Conservation (phyloP, 2,888 invertebrate species). For the Drosophila anceps region DNA sequence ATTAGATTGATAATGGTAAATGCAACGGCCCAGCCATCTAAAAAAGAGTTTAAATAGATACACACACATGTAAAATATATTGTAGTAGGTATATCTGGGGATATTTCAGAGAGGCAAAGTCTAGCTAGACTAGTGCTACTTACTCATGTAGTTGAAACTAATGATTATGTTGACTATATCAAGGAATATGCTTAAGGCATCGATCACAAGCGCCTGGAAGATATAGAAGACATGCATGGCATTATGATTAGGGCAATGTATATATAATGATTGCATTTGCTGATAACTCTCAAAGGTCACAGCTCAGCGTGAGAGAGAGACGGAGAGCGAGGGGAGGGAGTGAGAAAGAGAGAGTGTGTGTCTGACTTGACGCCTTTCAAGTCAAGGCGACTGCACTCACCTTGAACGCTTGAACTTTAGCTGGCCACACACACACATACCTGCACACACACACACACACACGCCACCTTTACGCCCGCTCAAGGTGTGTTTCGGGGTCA, state of each 20-base stretch:
- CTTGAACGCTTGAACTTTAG: conserved; percentile 50
- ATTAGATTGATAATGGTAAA: conserved; percentile 84
- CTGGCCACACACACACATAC: not conserved
- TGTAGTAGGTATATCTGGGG: not conserved
- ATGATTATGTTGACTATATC: conserved; percentile 84
- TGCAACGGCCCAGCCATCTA: conserved; percentile 84
- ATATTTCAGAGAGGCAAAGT: not conserved
- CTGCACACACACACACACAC: conserved; percentile 18
- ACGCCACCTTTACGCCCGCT: conserved; percentile 33
- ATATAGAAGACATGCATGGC: conserved; percentile 13
- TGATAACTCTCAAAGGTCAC: not conserved
- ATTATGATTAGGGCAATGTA: conserved; percentile 3
- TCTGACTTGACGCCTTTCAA: conserved; percentile 7
- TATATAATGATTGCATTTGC: conserved; percentile 4
- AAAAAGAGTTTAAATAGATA: not conserved
- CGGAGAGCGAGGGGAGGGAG: not conserved
- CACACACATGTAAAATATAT: not conserved
- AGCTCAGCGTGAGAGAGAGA: not conserved
- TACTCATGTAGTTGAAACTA: conserved; percentile 83
- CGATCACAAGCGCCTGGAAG: conserved; percentile 84
- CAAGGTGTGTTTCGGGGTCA: conserved; percentile 25
- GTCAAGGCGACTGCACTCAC: conserved; percentile 37
- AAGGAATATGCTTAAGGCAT: conserved; percentile 84
- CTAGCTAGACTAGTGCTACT: conserved; percentile 62
- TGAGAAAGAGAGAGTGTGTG: not conserved